Evolutionary conservation across 1,140 invertebrate species (phyloP), one percentile per base, ranked within the genome.

Genomic region (Drosophila repletoides): DNA sequence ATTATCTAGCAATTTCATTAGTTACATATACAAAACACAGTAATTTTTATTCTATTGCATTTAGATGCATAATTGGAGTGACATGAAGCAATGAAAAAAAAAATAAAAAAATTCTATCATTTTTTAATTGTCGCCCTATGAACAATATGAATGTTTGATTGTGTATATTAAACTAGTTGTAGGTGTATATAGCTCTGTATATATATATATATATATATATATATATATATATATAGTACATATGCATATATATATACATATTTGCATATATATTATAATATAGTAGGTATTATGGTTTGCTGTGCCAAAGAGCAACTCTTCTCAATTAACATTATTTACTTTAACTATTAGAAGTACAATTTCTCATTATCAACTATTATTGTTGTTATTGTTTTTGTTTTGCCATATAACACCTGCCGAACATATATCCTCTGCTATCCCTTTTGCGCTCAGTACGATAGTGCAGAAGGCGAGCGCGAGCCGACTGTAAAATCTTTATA

Each of bases 401-500:
- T 59, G 73, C 77, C 70, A 55, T 43, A 34, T 63, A 43, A 26
- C 45, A 40, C 9, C 24, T 14, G 10, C 56, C 14, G 12, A 14
- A 45, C 40, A 56, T 26, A 46, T 46, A 45, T 17, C 29, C 10
- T 56, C 31, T 43, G 14, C 14, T 19, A 24, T 36, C 29, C 58
- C 34, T 26, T 3, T n/a, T 33, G 9, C 21, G 19, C 49, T 89
- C 58, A 89, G 66, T 89, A 89, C 40, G 84, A 89, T 60, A 89
- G 67, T 33, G 88, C 88, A 10, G 88, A 89, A 34, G 88, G 84
- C 51, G 88, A 87, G 3, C 84, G 88, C 24, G 88, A 89, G 36
- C 88, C 88, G 34, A 96, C 94, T 71, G 95, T 95, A 90, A 97
- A 96, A 92, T 97, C 95, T 92, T 97, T 96, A 91, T 97, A 96